Evolutionary conservation across 2,888 invertebrate species (phyloP).

Genomic region (Candidula unifasciata): DNA sequence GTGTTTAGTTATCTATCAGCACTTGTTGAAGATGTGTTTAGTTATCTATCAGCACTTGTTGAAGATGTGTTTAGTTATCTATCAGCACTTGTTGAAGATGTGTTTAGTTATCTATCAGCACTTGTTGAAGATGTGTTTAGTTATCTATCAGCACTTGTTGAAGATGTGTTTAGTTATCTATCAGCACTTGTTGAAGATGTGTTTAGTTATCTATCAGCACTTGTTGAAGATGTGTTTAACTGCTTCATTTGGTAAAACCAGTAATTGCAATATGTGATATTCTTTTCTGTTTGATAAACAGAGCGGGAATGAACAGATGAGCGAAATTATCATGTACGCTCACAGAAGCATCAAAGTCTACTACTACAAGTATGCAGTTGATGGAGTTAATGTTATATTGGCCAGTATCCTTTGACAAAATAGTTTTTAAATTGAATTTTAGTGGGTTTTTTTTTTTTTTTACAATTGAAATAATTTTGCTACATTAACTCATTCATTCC

Average conservation of each 20-base stretch:
- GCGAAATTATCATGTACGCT: slow-evolving; percentile 74
- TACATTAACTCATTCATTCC: too few species aligned
- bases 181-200: too few species aligned
- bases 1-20: neutral
- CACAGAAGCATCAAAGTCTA: slow-evolving; percentile 73
- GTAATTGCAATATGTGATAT: too few species aligned
- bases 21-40: neutral
- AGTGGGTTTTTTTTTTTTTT: neutral
- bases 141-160: too few species aligned
- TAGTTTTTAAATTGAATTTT: too few species aligned
- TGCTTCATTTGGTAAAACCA: neutral
- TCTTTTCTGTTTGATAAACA: slow-evolving; percentile 31
- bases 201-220: neutral
- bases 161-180: too few species aligned
- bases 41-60: too few species aligned
- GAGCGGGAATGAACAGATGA: slow-evolving; percentile 49
- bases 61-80: too few species aligned
- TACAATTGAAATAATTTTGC: too few species aligned
- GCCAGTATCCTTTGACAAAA: slow-evolving; percentile 72
- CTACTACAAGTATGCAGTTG: slow-evolving; percentile 76
- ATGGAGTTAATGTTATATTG: slow-evolving; percentile 75
- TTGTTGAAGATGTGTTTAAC: neutral
- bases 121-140: too few species aligned
- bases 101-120: too few species aligned
- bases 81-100: too few species aligned